Base-by-base conservation (phyloP, 1,140 invertebrate species). In the Drosophila dunni region DNA sequence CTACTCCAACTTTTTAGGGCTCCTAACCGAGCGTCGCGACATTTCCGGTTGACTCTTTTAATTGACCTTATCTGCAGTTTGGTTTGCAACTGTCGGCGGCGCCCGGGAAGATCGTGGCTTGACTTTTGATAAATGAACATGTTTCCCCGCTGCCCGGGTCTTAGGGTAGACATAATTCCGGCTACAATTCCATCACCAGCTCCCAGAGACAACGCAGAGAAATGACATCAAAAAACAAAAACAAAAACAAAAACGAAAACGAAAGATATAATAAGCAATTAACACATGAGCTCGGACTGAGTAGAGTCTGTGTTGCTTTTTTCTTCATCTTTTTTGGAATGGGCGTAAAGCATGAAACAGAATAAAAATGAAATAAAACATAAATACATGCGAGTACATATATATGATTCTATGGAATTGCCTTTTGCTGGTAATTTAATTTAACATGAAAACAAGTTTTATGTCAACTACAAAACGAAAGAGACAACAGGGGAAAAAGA, bases 11-110 rank as follows among this genome's bases (percentile, higher is more conserved):
- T 4, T n/a, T 15, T 51, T 10, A n/a, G 50, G 29, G 58, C 78
- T 71, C 61, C 67, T 65, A 74, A 65, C 38, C 62, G 69, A 85
- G 66, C 86, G 86, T 90, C 86, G 79, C 86, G 79, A 90, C 86
- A 90, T 90, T 90, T 90, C 86, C 86, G 86, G 86, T 90, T 90
- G 86, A 77, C 86, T 90, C 82, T 90, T 90, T 90, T 90, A 90
- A 90, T 90, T 90, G 86, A 90, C 86, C 86, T 90, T 90, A 90
- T 90, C 86, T 90, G 67, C 79, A 90, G 82, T 69, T 72, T 60
- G 57, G 57, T 15, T 56, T 13, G 40, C 51, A 64, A 65, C 42
- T 58, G 29, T 38, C 42, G 68, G 38, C 50, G 51, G 61, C 66
- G 53, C 51, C 50, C 61, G 78, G 34, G 46, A 33, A 54, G 82